Conservation (phyloP, 2,888 invertebrate species). For the Sclerodermus sp. region DNA sequence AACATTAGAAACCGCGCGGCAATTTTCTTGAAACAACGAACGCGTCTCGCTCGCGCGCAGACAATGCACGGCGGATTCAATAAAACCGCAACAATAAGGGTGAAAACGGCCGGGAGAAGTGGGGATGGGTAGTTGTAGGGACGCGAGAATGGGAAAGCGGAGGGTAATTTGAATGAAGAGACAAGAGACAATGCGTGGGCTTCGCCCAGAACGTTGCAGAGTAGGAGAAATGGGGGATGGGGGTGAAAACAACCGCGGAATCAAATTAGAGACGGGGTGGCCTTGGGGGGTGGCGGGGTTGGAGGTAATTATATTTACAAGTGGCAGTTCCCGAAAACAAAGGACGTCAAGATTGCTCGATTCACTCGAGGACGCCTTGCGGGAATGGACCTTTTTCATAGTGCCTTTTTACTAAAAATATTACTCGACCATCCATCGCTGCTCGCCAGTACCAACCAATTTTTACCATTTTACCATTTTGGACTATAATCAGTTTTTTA, state of each 20-base stretch:
- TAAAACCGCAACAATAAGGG: slow-evolving; percentile 57
- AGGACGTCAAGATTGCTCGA: slow-evolving; percentile 54
- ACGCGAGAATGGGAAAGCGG: slow-evolving; percentile 43
- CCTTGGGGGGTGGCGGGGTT: slow-evolving; percentile 10
- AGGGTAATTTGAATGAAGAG: slow-evolving; percentile 58
- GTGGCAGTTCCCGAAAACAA: slow-evolving; percentile 55
- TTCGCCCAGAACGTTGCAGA: slow-evolving; percentile 26
- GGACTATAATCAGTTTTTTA: too few species aligned
- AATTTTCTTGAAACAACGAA: slow-evolving; percentile 45
- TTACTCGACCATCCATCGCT: too few species aligned
- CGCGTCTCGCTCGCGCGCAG: slow-evolving; percentile 40
- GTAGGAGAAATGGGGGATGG: slow-evolving; percentile 17
- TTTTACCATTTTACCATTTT: too few species aligned
- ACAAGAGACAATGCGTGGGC: slow-evolving; percentile 54
- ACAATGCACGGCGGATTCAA: slow-evolving; percentile 54
- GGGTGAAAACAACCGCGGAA: slow-evolving; percentile 56
- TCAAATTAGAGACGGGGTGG: slow-evolving; percentile 49
- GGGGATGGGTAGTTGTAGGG: slow-evolving; percentile 14
- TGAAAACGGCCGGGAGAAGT: slow-evolving; percentile 34
- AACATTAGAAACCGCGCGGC: slow-evolving; percentile 20
- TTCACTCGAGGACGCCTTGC: slow-evolving; percentile 46
- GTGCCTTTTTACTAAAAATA: too few species aligned
- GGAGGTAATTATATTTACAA: slow-evolving; percentile 57
- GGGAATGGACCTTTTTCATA: slow-evolving; percentile 12
- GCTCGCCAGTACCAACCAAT: too few species aligned